These are phyloP conservation scores for Alca torda DNA, from an alignment of 2,797 vertebrate genomes.

Conservation along the genomic window DNA sequence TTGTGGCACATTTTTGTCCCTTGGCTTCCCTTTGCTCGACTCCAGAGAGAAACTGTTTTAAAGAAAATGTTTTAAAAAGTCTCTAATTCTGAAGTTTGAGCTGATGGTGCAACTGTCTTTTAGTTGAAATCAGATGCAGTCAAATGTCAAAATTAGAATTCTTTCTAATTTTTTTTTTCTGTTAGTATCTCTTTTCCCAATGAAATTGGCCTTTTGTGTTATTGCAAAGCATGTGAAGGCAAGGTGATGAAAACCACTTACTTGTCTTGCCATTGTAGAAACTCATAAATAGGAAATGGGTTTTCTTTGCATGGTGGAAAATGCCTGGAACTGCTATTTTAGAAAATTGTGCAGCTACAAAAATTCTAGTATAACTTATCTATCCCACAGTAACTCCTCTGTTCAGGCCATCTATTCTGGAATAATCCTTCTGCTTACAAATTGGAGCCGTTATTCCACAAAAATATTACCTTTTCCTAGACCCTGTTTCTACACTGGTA, in stretches of 20 bases:
- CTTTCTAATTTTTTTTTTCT: background rate
- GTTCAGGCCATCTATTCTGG: background rate
- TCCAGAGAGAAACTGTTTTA: background rate
- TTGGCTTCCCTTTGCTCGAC: background rate
- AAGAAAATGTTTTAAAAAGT: background rate
- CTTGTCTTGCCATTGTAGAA: background rate
- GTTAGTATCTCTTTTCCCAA: background rate
- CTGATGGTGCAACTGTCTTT: background rate
- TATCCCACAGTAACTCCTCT: background rate
- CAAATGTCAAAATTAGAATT: background rate
- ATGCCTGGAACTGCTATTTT: background rate
- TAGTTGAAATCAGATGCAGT: background rate
- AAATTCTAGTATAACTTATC: background rate
- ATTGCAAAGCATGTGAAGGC: background rate
- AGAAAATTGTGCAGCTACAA: background rate
- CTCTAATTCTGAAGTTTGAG: background rate
- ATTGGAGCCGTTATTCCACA: background rate
- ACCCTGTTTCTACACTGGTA: background rate
- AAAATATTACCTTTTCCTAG: background rate
- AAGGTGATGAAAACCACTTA: background rate
- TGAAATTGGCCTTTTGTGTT: background rate
- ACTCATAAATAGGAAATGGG: background rate
- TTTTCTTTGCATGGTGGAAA: background rate
- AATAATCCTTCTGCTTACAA: background rate
- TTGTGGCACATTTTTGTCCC: background rate